Percentiles rank a stretch among this genome's conserved stretches.
phyloP scores from a whole-genome alignment of 1,140 invertebrate genomes.

The Muscidifurax raptorellus region DNA sequence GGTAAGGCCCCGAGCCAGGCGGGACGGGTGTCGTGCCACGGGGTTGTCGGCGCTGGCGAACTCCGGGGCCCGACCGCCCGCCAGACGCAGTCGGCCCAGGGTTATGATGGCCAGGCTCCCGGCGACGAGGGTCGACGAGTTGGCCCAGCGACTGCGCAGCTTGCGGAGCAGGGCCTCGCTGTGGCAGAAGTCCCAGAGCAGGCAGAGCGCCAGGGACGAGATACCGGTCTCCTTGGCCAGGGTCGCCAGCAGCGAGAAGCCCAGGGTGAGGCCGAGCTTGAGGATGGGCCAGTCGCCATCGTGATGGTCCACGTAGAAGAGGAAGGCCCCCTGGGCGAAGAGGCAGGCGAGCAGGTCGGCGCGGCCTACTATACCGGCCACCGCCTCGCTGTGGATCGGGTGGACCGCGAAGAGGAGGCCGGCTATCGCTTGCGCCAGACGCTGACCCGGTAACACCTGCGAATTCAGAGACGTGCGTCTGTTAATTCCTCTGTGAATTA shows the following conservation, averaged over 20 bases:
- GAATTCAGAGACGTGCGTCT: not conserved
- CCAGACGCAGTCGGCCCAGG: slow-evolving; percentile 70
- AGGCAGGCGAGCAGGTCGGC: slow-evolving; percentile 95
- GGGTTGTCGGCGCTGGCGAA: slow-evolving; percentile 95
- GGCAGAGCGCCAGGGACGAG: slow-evolving; percentile 91
- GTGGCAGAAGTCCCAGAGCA: slow-evolving; percentile 83
- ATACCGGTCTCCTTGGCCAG: slow-evolving; percentile 95
- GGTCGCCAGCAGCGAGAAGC: slow-evolving; percentile 78
- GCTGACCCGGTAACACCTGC: slow-evolving; percentile 77
- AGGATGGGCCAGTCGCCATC: slow-evolving; percentile 68
- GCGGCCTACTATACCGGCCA: slow-evolving; percentile 96
- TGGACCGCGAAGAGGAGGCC: slow-evolving; percentile 95
- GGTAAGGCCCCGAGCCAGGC: slow-evolving; percentile 85
- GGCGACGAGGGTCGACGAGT: slow-evolving; percentile 66
- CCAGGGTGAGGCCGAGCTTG: slow-evolving; percentile 67
- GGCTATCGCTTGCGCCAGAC: slow-evolving; percentile 83
- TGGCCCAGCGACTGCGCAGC: slow-evolving; percentile 59
- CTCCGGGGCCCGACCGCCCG: slow-evolving; percentile 76
- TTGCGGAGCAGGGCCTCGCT: slow-evolving; percentile 63
- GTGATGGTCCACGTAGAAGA: slow-evolving; percentile 83
- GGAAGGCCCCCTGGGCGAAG: slow-evolving; percentile 91
- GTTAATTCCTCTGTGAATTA: too few relatives aligned
- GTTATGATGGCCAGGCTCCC: slow-evolving; percentile 69
- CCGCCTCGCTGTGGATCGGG: slow-evolving; percentile 97
- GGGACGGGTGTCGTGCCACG: slow-evolving; percentile 84